Evolutionary conservation across 2,888 invertebrate genomes (phyloP).

Genomic region (Andrena minutula): DNA sequence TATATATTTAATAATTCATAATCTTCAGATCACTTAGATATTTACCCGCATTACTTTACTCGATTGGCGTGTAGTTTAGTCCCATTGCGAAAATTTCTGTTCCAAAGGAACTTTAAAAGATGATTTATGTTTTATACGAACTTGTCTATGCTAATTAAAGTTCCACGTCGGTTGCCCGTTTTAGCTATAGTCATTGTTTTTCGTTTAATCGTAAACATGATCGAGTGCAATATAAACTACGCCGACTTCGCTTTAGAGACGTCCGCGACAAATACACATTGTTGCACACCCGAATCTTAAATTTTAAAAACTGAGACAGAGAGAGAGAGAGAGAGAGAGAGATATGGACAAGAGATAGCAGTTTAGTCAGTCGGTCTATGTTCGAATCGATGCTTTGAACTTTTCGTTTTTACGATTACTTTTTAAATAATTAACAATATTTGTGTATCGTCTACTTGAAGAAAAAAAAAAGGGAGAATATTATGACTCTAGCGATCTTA

Average conservation of each 20-base stretch:
- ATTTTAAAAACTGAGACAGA: background rate
- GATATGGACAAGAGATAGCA: slow-evolving; percentile 29
- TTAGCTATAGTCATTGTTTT: slow-evolving; percentile 53
- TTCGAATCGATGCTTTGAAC: slow-evolving; percentile 33
- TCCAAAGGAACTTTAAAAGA: slow-evolving; percentile 12
- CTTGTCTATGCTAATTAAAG: background rate
- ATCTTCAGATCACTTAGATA: slow-evolving; percentile 34
- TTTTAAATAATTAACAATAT: slow-evolving; percentile 55
- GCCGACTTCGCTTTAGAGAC: slow-evolving; percentile 56
- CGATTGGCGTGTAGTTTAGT: slow-evolving; percentile 50
- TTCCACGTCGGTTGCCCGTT: slow-evolving; percentile 18
- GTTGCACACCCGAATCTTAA: slow-evolving; percentile 40
- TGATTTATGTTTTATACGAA: slow-evolving; percentile 31
- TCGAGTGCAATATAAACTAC: slow-evolving; percentile 77
- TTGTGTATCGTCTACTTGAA: slow-evolving; percentile 56
- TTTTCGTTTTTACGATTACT: slow-evolving; percentile 50
- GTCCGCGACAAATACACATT: slow-evolving; percentile 48
- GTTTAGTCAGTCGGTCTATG: slow-evolving; percentile 26
- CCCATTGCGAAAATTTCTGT: slow-evolving; percentile 19
- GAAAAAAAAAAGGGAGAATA: slow-evolving; percentile 50
- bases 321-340: too few relatives aligned
- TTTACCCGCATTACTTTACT: slow-evolving; percentile 30
- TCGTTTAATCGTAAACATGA: slow-evolving; percentile 52
- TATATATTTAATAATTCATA: slow-evolving; percentile 33
- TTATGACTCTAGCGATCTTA: slow-evolving; percentile 75